Evolutionary conservation across 2,113 vertebrate genomes (phyloP).

Genomic region (Lynx canadensis): DNA sequence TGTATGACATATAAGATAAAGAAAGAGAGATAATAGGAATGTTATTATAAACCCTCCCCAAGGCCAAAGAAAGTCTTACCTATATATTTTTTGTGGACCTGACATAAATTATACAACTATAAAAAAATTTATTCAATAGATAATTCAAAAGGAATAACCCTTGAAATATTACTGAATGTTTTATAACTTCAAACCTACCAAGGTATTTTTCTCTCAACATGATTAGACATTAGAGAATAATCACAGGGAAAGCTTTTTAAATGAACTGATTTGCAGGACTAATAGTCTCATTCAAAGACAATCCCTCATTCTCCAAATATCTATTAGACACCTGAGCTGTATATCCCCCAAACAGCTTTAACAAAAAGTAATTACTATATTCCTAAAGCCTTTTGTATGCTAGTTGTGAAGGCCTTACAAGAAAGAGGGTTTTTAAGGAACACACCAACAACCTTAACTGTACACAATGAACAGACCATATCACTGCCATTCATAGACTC

Average conservation of each 20-base stretch:
- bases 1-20: background rate
- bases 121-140: slow-evolving; percentile 35
- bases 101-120: slow-evolving; percentile 19
- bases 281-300: slow-evolving; percentile 63
- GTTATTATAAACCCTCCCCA: background rate
- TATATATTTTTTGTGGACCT: background rate
- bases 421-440: slow-evolving; percentile 60
- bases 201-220: background rate
- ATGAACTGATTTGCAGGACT: slow-evolving; percentile 67
- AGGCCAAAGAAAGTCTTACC: background rate
- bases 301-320: slow-evolving; percentile 65
- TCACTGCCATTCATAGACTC: slow-evolving; percentile 48
- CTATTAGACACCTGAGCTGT: slow-evolving; percentile 63
- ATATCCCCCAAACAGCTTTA: slow-evolving; percentile 55
- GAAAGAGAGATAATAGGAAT: background rate
- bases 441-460: slow-evolving; percentile 53
- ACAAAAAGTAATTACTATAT: slow-evolving; percentile 65
- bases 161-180: slow-evolving; percentile 4
- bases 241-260: background rate
- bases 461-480: background rate
- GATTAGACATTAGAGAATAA: slow-evolving; percentile 55
- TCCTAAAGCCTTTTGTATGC: slow-evolving; percentile 42
- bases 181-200: slow-evolving; percentile 20
- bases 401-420: slow-evolving; percentile 60
- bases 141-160: slow-evolving; percentile 26